Conservation (phyloP, 23 tunicate genomes). For the Oikopleura vanhoeffeni region DNA sequence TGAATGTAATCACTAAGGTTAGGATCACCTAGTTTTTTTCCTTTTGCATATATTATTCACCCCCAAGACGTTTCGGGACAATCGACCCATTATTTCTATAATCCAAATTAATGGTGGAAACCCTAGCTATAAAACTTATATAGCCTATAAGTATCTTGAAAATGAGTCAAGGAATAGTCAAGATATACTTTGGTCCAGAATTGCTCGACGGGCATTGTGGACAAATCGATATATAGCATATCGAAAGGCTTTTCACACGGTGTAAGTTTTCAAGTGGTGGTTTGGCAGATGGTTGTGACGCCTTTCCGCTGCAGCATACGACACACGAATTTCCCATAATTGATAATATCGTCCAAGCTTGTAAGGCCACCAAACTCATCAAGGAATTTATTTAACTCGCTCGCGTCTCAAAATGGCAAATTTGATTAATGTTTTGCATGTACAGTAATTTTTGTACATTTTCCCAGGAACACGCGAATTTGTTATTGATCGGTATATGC, state of each 20-base stretch:
- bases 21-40: too few relatives aligned
- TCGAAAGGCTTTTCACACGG: background rate
- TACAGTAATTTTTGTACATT: too few relatives aligned
- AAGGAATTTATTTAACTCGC: background rate
- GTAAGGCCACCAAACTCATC: background rate
- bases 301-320: background rate
- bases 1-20: too few relatives aligned
- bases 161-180: background rate
- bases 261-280: background rate
- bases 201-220: background rate
- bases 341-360: background rate
- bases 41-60: too few relatives aligned
- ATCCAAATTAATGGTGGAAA: too few relatives aligned
- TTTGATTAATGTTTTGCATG: too few relatives aligned
- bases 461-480: too few relatives aligned
- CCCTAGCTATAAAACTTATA: too few relatives aligned
- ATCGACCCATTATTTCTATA: too few relatives aligned
- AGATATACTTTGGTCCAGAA: background rate
- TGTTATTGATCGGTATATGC: too few relatives aligned
- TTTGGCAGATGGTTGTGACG: background rate
- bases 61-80: too few relatives aligned
- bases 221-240: background rate
- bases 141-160: background rate
- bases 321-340: background rate
- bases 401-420: too few relatives aligned